phyloP scores from a whole-genome alignment of 2,888 invertebrate species.

The Nomada fucata region DNA sequence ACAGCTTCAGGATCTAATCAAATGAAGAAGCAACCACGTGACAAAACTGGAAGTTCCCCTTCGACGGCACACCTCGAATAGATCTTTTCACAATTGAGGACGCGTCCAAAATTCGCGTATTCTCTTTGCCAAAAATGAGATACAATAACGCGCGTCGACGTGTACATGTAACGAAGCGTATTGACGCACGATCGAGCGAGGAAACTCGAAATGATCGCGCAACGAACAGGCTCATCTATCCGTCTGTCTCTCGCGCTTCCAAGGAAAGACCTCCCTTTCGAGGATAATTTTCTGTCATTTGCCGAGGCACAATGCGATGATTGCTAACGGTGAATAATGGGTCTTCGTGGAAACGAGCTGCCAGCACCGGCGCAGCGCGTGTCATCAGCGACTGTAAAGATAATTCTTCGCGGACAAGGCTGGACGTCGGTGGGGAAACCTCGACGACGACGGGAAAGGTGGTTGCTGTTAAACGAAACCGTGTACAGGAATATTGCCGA shows the following conservation, averaged over 20 bases:
- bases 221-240: not conserved
- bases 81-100: not conserved
- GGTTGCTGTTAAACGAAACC: not conserved
- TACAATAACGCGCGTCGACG: too few species aligned
- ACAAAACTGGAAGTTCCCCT: not conserved
- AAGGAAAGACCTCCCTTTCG: constrained; percentile 40
- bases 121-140: not conserved
- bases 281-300: constrained; percentile 66
- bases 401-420: constrained; percentile 44
- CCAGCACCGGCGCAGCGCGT: constrained; percentile 43
- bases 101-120: constrained; percentile 32
- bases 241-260: not conserved
- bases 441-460: not conserved
- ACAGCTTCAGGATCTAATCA: not conserved
- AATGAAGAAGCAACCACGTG: not conserved
- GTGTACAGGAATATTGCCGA: not conserved
- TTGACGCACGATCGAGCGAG: constrained; percentile 1
- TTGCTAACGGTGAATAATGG: constrained; percentile 59
- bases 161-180: not conserved
- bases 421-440: not conserved
- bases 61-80: not conserved
- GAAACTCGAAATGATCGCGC: not conserved
- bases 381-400: constrained; percentile 61
- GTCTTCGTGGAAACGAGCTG: constrained; percentile 59
- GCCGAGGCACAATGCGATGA: constrained; percentile 50